Base-by-base conservation (phyloP, 2,888 invertebrate genomes). In the Choreutis nemorana region DNA sequence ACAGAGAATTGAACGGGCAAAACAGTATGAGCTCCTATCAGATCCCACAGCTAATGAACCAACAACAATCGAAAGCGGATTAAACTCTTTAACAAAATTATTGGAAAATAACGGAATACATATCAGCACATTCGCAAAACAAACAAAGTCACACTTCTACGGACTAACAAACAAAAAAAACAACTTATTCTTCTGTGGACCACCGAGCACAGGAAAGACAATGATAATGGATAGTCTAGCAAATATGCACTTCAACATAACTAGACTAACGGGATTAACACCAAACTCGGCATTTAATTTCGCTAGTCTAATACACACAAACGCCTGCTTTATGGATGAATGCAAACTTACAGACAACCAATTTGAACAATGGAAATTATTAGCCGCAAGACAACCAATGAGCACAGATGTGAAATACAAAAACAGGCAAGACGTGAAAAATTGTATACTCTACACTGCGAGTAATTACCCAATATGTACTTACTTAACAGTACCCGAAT, bases 291-390 rank as follows among this genome's bases (percentile, higher is more conserved):
- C n/a, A n/a, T n/a, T n/a, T n/a, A n/a, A n/a, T n/a, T n/a, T n/a
- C n/a, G n/a, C n/a, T n/a, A n/a, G n/a, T n/a, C n/a, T n/a, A n/a
- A n/a, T n/a, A n/a, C n/a, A n/a, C n/a, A n/a, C n/a, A n/a, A 56
- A 53, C 20, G 51, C 50, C 0, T 42, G 44, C 8, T 43, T 49
- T 9, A 53, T 51, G 50, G 49, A 50, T 10, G 48, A 50, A 25
- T 53, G 51, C 3, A 47, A 47, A 13, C 22, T 54, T 5, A 52
- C 50, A 0, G 48, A 53, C 0, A 53, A 52, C 2, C 50, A 52
- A n/a, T 50, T 51, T 13, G 47, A 55, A 25, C 55, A 53, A 14
- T 56, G 49, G 48, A 54, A 55, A 33, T 4, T 50, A 5, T 9
- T 53, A 1, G 48, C 48, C 0, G 33, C 37, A 0, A 29, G 49